Percentiles rank a stretch among this genome's conserved stretches.
Evolutionary conservation across 1,140 invertebrate genomes (phyloP).

Genomic region (Aethina tumida): DNA sequence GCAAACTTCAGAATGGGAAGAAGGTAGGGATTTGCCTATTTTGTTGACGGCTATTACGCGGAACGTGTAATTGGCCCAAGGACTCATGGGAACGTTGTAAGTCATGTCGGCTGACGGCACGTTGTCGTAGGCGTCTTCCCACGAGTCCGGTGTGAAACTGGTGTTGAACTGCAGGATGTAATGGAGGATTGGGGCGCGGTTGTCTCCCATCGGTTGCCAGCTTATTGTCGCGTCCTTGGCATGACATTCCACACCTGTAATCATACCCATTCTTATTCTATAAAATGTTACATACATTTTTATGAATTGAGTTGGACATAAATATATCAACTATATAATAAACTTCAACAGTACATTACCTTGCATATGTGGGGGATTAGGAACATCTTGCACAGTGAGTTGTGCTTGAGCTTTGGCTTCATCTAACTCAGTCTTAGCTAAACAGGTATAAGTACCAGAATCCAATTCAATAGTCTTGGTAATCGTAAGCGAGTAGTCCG

Average conservation of each 20-base stretch:
- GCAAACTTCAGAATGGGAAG: slow-evolving; percentile 70
- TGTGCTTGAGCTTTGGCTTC: slow-evolving; percentile 73
- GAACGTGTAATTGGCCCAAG: slow-evolving; percentile 96
- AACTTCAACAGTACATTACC: no score
- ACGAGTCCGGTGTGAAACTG: slow-evolving; percentile 83
- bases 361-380: slow-evolving; percentile 80
- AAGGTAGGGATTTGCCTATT: slow-evolving; percentile 82
- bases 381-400: slow-evolving; percentile 86
- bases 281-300: no score
- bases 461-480: slow-evolving; percentile 89
- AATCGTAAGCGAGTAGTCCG: slow-evolving; percentile 89
- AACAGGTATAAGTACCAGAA: slow-evolving; percentile 91
- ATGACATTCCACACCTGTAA: slow-evolving; percentile 51
- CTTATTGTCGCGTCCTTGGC: slow-evolving; percentile 60
- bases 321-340: no score
- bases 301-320: no score
- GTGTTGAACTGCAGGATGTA: slow-evolving; percentile 94
- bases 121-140: slow-evolving; percentile 66
- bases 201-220: slow-evolving; percentile 87
- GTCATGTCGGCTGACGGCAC: slow-evolving; percentile 72
- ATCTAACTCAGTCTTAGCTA: slow-evolving; percentile 86
- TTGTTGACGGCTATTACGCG: slow-evolving; percentile 88
- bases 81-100: slow-evolving; percentile 65
- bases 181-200: slow-evolving; percentile 85
- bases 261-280: no score